Conservation (phyloP, 2,797 vertebrate genomes). For the Silurus lanzhouensis region DNA sequence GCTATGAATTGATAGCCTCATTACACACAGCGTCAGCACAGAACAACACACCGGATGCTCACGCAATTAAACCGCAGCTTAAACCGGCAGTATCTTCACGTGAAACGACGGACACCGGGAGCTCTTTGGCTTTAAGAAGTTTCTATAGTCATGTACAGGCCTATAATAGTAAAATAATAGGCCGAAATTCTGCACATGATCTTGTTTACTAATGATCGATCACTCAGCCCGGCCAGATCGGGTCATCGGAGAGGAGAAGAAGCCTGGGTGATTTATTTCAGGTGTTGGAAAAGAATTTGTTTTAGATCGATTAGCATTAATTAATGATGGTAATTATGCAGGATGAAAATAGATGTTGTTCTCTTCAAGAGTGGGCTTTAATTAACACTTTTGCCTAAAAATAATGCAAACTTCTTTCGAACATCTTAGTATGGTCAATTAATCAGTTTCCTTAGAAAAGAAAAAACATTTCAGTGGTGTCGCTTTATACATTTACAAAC, state of each 20-base stretch:
- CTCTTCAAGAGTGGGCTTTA: slow-evolving; percentile 75
- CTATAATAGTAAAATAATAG: slow-evolving; percentile 70
- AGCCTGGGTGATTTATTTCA: slow-evolving; percentile 81
- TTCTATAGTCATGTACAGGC: slow-evolving; percentile 34
- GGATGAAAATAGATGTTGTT: slow-evolving; percentile 85
- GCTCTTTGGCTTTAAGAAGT: no score
- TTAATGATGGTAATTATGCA: slow-evolving; percentile 86
- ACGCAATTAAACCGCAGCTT: not conserved
- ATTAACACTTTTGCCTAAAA: slow-evolving; percentile 81
- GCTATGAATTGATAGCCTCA: slow-evolving; percentile 53
- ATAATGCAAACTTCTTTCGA: slow-evolving; percentile 63
- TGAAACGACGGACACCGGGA: no score
- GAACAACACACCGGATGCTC: not conserved
- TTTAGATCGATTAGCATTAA: slow-evolving; percentile 82
- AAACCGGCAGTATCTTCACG: not conserved
- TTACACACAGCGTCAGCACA: slow-evolving; percentile 1
- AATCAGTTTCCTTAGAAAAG: not conserved
- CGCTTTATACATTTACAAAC: not conserved
- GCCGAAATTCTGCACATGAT: slow-evolving; percentile 67
- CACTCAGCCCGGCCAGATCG: slow-evolving; percentile 67
- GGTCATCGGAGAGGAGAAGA: slow-evolving; percentile 66
- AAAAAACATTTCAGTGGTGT: not conserved
- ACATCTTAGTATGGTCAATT: slow-evolving; percentile 31
- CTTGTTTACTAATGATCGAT: slow-evolving; percentile 81
- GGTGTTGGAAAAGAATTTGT: slow-evolving; percentile 82